Conservation (phyloP, 2,888 invertebrate genomes). For the Nomada goodeniana region DNA sequence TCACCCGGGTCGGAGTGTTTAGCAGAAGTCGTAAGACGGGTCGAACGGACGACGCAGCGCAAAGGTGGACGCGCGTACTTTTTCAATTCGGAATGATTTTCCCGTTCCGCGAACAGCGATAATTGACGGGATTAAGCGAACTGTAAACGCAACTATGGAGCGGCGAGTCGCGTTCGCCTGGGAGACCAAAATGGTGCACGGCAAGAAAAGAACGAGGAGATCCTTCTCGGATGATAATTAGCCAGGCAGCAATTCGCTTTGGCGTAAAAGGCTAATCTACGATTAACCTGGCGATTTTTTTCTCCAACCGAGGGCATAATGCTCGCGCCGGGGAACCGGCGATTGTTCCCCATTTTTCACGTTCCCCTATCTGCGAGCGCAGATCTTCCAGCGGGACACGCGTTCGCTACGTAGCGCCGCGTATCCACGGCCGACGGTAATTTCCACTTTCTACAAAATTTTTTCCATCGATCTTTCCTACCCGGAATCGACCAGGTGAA, state of each 20-base stretch:
- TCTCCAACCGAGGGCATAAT: background rate
- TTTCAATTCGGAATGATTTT: slow-evolving; percentile 32
- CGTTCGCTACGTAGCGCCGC: background rate
- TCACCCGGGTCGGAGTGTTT: background rate
- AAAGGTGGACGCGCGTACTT: background rate
- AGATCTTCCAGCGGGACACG: slow-evolving; percentile 19
- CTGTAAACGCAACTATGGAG: slow-evolving; percentile 42
- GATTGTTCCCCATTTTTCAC: slow-evolving; percentile 46
- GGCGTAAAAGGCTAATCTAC: slow-evolving; percentile 56
- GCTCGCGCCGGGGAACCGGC: slow-evolving; percentile 10
- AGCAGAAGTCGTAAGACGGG: slow-evolving; percentile 3
- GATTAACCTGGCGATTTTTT: slow-evolving; percentile 56
- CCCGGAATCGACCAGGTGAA: background rate
- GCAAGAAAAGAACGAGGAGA: slow-evolving; percentile 48
- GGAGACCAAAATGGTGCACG: slow-evolving; percentile 31
- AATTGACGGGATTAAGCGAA: slow-evolving; percentile 53
- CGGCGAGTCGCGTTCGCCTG: slow-evolving; percentile 13
- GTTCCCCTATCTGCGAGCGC: slow-evolving; percentile 28
- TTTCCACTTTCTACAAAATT: slow-evolving; percentile 41
- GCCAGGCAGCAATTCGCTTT: slow-evolving; percentile 49
- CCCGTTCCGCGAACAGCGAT: slow-evolving; percentile 44
- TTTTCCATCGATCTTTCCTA: background rate
- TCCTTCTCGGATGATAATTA: slow-evolving; percentile 59
- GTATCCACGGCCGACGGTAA: background rate
- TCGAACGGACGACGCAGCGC: slow-evolving; percentile 9